Base-by-base conservation (phyloP, 2,797 vertebrate species). In the Limosa lapponica region DNA sequence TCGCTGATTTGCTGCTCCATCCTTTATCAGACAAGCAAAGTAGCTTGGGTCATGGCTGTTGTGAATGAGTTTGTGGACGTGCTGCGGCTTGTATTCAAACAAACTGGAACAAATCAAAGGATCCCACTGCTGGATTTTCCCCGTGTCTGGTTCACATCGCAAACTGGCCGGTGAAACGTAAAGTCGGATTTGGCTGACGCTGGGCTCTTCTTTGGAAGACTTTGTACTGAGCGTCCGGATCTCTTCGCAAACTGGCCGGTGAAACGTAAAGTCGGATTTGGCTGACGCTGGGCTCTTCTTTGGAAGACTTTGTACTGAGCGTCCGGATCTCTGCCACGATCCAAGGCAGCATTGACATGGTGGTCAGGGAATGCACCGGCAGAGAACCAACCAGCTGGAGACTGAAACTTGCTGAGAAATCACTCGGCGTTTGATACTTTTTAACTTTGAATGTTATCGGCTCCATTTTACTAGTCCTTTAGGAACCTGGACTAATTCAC, bases 281-380 rank as follows among this genome's bases (percentile, higher is more conserved):
- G 64, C 73, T 96, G 90, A 25, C 0, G 0, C 18, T 59, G 9
- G 95, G 82, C 3, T 97, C 97, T 83, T 97, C 96, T 69, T 82
- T 97, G 89, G 96, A 88, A 78, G 93, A 71, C 78, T 96, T 96
- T 19, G 89, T 23, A 20, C 97, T 98, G 65, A 97, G 97, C 62
- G 93, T 97, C 54, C 98, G 98, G 78, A 99, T 99, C 97, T 99
- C 99, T 0, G 99, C 99, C 97, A 99, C 99, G 62, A 99, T 98
- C 99, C 99, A 99, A 2, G 99, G 99, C 71, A 99, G 98, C 99
- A 99, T 99, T 73, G 99, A 96, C 99, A 99, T 99, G 62, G 99
- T 99, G 93, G 99, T 99, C 61, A 99, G 98, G 10, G 98, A 95
- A 82, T 99, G 99, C 52, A 99, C 99, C 0, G 98, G 97, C 89